Conservation (phyloP, 2,797 vertebrate genomes). For the Masticophis lateralis region DNA sequence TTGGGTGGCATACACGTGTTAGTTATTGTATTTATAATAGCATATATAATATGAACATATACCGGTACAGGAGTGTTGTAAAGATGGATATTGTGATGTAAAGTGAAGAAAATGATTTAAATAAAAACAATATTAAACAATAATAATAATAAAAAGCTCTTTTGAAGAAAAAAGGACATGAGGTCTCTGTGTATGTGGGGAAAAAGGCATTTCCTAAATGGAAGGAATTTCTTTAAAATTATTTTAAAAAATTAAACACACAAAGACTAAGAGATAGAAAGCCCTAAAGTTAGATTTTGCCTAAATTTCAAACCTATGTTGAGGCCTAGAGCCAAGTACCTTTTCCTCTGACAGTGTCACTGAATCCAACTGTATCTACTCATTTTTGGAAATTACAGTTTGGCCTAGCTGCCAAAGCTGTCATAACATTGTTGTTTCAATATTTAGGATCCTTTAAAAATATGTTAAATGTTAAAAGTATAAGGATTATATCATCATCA, state of each 20-base stretch:
- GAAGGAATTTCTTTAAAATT: neutral
- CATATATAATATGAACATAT: too few species aligned
- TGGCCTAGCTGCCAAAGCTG: neutral
- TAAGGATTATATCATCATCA: neutral
- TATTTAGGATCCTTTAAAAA: neutral
- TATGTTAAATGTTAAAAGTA: neutral
- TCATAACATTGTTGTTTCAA: neutral
- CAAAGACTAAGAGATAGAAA: neutral
- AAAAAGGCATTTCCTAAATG: neutral
- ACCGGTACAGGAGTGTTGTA: too few species aligned
- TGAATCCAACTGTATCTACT: neutral
- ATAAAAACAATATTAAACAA: too few species aligned
- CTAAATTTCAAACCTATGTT: neutral
- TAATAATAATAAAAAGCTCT: neutral
- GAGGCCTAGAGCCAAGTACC: neutral
- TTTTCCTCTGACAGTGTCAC: neutral
- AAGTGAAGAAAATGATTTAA: too few species aligned
- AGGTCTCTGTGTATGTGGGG: neutral
- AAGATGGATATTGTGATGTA: too few species aligned
- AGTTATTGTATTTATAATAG: too few species aligned
- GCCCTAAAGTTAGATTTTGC: neutral
- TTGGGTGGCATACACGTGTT: neutral
- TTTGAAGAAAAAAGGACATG: neutral
- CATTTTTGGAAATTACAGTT: neutral
- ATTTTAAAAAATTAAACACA: neutral